Evolutionary conservation across 2,113 vertebrate species (phyloP).

Genomic region (Brachirus orientalis): DNA sequence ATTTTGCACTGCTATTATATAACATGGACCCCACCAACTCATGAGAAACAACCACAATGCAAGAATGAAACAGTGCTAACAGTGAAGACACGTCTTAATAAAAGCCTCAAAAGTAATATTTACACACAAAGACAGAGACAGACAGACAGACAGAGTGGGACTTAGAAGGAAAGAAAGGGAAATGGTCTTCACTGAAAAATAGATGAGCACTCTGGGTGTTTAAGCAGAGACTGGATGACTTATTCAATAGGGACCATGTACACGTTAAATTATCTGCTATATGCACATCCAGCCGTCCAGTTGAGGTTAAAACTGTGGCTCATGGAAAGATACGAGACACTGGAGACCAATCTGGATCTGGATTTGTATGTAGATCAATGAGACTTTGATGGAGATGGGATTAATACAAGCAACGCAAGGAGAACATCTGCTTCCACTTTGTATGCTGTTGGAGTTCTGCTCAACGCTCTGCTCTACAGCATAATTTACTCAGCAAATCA

Average conservation of each 20-base stretch:
- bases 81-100: neutral
- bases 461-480: slow-evolving; percentile 14
- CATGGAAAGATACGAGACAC: slow-evolving; percentile 19
- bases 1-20: slow-evolving; percentile 30
- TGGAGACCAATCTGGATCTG: slow-evolving; percentile 34
- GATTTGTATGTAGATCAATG: slow-evolving; percentile 35
- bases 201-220: slow-evolving; percentile 73
- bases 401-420: slow-evolving; percentile 51
- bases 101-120: neutral
- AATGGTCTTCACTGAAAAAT: slow-evolving; percentile 76
- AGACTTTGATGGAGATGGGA: slow-evolving; percentile 36
- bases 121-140: slow-evolving; percentile 12
- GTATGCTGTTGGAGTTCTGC: slow-evolving; percentile 32
- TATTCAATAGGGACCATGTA: slow-evolving; percentile 73
- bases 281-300: slow-evolving; percentile 42
- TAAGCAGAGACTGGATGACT: slow-evolving; percentile 69
- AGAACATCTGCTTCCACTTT: slow-evolving; percentile 62
- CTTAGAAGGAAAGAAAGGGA: slow-evolving; percentile 47
- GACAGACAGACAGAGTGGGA: slow-evolving; percentile 31
- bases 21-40: slow-evolving; percentile 18
- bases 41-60: slow-evolving; percentile 21
- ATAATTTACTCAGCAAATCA: slow-evolving; percentile 56
- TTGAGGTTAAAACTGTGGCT: slow-evolving; percentile 37
- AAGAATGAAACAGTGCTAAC: neutral
- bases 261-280: slow-evolving; percentile 68